Base-by-base conservation (phyloP, 2,113 vertebrate genomes). In the Mandrillus leucophaeus region DNA sequence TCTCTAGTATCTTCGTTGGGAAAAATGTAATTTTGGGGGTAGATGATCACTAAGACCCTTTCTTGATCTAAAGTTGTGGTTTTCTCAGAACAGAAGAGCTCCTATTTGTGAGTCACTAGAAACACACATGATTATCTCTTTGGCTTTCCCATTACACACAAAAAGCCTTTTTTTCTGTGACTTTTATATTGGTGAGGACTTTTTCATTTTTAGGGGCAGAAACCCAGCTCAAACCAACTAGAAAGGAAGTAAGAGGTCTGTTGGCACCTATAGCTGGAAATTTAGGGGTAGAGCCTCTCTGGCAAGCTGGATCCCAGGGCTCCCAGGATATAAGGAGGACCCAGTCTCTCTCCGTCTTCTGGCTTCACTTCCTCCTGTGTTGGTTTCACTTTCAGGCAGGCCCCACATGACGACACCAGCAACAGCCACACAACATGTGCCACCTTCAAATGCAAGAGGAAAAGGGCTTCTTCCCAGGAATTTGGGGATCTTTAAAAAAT, bases 151-250 rank as follows among this genome's bases (percentile, higher is more conserved):
- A 55, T 82, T 16, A 86, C 27, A 81, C 23, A 55, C 88, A 70
- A 93, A 75, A 86, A 94, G 27, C 8, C 12, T 64, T 79, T 43
- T 81, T 32, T 45, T 52, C 14, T 35, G 30, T 95, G 68, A 88
- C 35, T 32, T 95, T 79, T 90, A 83, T 73, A n/a, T 52, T 52
- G 73, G 32, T 32, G 48, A 18, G 48, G 55, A 72, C 35, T 76
- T 95, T 92, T 93, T 82, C 48, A 85, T 68, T 55, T 79, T 90
- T 78, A 76, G 61, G 72, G 40, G 20, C 16, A 93, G 81, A 90
- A 80, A 80, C 87, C 64, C 45, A 52, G 17, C 55, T 82, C 61
- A 87, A 32, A 84, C 35, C 38, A 48, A 25, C 48, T 45, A 48
- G 52, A 55, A 90, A 90, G 84, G 43, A 86, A 96, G 30, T 25